A percentile compares a stretch with the other conserved stretches of the same genome.
phyloP scores from a whole-genome alignment of 2,797 vertebrate genomes.

The Acridotheres tristis region DNA sequence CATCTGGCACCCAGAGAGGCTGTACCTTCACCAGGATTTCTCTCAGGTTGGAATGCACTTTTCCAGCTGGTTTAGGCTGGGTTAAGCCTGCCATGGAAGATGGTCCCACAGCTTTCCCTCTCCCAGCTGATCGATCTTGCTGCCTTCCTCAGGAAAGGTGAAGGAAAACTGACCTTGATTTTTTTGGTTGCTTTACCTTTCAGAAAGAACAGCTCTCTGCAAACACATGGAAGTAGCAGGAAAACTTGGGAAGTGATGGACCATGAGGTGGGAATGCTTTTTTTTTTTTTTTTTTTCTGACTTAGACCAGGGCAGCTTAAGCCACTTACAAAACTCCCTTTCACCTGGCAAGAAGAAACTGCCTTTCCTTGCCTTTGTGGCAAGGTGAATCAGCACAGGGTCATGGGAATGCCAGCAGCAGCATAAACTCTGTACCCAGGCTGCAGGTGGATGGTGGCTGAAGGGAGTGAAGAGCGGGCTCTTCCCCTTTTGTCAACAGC shows the following conservation, averaged over 20 bases:
- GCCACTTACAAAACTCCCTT: not conserved
- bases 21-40: not conserved
- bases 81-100: not conserved
- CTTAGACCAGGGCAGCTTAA: not conserved
- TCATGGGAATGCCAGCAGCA: not conserved
- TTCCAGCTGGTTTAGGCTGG: not conserved
- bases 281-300: not conserved
- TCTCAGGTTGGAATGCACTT: not conserved
- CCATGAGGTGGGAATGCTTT: not conserved
- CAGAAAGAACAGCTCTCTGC: not conserved
- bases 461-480: not conserved
- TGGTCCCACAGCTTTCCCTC: not conserved
- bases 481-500: not conserved
- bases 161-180: not conserved
- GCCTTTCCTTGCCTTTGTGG: accelerated
- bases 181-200: not conserved
- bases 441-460: not conserved
- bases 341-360: not conserved
- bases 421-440: not conserved
- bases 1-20: not conserved
- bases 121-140: not conserved
- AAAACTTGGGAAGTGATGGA: not conserved
- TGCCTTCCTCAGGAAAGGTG: not conserved
- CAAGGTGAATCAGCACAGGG: not conserved
- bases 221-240: not conserved